Evolutionary conservation across 2,888 invertebrate species (phyloP).

Genomic region (Prosopocoilus inquinatus): DNA sequence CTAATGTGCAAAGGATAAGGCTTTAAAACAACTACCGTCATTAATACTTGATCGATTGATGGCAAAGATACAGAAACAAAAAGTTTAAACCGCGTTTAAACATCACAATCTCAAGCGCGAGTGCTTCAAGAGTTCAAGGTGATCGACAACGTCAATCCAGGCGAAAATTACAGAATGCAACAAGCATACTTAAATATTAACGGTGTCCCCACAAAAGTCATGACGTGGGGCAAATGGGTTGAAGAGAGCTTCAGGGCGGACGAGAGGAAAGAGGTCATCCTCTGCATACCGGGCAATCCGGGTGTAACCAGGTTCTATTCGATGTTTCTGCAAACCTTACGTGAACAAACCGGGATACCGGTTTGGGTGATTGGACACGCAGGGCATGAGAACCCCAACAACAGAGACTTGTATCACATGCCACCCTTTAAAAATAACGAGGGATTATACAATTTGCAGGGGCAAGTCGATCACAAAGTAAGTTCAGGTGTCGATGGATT

Average conservation of each 20-base stretch:
- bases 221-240: conserved; percentile 70
- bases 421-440: conserved; percentile 57
- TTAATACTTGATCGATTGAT: no score
- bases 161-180: conserved; percentile 34
- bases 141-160: no score
- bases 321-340: conserved; percentile 61
- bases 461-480: conserved; percentile 78
- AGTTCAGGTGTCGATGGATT: no score
- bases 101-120: no score
- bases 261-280: conserved; percentile 60
- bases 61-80: no score
- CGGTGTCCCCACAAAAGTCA: conserved; percentile 68
- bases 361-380: conserved; percentile 81
- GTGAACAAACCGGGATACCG: conserved; percentile 58
- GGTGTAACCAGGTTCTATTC: conserved; percentile 80
- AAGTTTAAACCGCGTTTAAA: no score
- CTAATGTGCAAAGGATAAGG: no score
- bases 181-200: conserved; percentile 58
- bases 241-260: conserved; percentile 58
- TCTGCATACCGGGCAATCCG: conserved; percentile 86
- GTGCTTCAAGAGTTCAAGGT: no score
- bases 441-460: conserved; percentile 69
- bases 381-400: conserved; percentile 74
- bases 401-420: conserved; percentile 50
- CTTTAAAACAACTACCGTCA: no score